Percentiles rank a stretch among this genome's conserved stretches.
Evolutionary conservation across 2,113 vertebrate genomes (phyloP).

Genomic region (Mormyrus lacerda): DNA sequence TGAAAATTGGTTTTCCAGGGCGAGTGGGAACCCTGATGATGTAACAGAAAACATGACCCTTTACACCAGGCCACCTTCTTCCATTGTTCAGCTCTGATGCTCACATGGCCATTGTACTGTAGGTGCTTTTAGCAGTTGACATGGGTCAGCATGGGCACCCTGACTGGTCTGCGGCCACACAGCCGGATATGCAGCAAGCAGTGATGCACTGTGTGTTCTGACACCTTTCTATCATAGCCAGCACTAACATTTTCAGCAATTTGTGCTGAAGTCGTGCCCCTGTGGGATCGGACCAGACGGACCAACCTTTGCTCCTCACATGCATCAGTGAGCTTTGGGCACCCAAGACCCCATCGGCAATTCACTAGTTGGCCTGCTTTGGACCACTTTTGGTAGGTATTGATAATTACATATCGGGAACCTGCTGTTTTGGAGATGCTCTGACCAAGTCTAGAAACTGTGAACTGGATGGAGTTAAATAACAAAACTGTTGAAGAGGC

Average conservation of each 20-base stretch:
- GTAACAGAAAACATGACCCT: background rate
- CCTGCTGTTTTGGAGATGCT: no score
- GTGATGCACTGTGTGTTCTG: no score
- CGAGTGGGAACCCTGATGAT: background rate
- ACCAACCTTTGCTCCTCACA: background rate
- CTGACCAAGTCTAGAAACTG: no score
- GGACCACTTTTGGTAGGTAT: background rate
- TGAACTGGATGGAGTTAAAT: no score
- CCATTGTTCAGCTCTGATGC: background rate
- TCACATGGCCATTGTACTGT: background rate
- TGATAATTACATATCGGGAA: background rate
- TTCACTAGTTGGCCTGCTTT: background rate
- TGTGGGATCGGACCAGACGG: background rate
- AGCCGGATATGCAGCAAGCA: no score
- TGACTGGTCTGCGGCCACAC: background rate
- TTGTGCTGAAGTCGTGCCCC: background rate
- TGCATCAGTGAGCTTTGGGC: background rate
- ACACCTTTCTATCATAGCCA: background rate
- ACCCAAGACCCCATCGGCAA: background rate
- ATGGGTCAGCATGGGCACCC: background rate
- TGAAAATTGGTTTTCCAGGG: no score
- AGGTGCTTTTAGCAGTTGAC: no score
- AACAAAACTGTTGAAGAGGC: no score
- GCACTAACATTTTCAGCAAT: background rate
- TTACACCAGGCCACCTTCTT: background rate